Evolutionary conservation across 2,797 vertebrate genomes (phyloP).

Genomic region (Sebastes matsubarae): DNA sequence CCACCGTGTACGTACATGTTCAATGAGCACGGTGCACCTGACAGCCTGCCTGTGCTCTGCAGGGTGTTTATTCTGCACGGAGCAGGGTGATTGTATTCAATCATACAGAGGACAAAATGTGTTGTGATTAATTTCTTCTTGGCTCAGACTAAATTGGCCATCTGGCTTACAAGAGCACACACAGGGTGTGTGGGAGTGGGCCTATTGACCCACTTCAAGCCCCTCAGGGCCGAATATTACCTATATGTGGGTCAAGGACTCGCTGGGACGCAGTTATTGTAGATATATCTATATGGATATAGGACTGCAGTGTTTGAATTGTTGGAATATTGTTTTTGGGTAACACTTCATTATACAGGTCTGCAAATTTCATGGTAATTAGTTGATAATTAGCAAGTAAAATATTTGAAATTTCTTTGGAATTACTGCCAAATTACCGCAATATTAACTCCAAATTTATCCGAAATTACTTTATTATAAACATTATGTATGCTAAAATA

Average conservation of each 20-base stretch:
- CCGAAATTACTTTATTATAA: too few relatives aligned
- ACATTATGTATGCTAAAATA: too few relatives aligned
- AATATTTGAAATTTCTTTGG: too few relatives aligned
- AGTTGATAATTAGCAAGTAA: too few relatives aligned
- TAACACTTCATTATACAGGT: too few relatives aligned
- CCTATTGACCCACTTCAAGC: conserved; percentile 54
- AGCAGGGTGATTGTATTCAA: conserved; percentile 25
- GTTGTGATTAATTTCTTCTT: conserved; percentile 58
- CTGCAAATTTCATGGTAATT: too few relatives aligned
- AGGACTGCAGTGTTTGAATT: neutral
- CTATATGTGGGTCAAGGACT: conserved; percentile 66
- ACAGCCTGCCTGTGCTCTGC: conserved; percentile 17
- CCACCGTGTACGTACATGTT: neutral
- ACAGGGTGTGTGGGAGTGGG: conserved; percentile 52
- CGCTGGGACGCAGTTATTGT: neutral
- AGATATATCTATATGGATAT: neutral
- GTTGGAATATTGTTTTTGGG: neutral
- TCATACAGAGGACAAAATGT: conserved; percentile 48
- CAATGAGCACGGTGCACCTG: conserved; percentile 5
- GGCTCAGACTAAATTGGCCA: conserved; percentile 64
- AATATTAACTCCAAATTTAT: too few relatives aligned
- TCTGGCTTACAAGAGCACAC: conserved; percentile 56
- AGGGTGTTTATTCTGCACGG: conserved; percentile 31
- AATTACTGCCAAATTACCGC: too few relatives aligned
- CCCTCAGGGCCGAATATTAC: conserved; percentile 39